Conservation (phyloP, 2,888 invertebrate species). For the Diarsia rubi region DNA sequence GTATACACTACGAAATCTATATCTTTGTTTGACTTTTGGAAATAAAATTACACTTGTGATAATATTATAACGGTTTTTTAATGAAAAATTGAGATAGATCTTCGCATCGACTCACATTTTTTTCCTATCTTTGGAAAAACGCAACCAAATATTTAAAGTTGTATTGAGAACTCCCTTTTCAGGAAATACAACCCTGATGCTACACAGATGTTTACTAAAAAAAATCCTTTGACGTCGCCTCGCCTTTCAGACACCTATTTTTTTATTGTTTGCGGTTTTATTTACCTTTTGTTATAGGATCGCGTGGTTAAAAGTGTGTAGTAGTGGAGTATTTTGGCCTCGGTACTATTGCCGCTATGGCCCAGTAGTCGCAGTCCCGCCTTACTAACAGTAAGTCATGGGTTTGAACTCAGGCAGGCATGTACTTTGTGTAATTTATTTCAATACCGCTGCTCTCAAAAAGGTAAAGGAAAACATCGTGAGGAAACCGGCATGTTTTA, state of each 20-base stretch:
- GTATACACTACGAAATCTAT: not conserved
- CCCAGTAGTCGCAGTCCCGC: no score
- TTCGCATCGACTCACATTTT: not conserved
- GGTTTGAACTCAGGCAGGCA: no score
- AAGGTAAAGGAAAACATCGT: no score
- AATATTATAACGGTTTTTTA: not conserved
- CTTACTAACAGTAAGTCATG: no score
- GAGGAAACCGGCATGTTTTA: no score
- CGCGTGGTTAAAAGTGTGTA: not conserved
- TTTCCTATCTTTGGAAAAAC: not conserved
- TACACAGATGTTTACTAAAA: not conserved
- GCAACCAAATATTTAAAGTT: not conserved
- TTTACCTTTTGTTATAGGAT: slow-evolving; percentile 13
- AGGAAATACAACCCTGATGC: not conserved
- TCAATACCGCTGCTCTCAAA: no score
- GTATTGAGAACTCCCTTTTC: slow-evolving; percentile 5
- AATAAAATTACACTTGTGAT: not conserved
- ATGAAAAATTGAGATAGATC: not conserved
- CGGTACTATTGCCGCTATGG: no score
- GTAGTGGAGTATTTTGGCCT: not conserved
- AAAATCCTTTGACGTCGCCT: slow-evolving; percentile 17
- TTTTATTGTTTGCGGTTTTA: slow-evolving; percentile 8
- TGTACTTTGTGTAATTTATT: no score
- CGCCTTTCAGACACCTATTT: slow-evolving; percentile 1
- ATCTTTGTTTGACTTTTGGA: not conserved